phyloP scores from a whole-genome alignment of 2,797 vertebrate genomes.

The Malacoctenus gilli region DNA sequence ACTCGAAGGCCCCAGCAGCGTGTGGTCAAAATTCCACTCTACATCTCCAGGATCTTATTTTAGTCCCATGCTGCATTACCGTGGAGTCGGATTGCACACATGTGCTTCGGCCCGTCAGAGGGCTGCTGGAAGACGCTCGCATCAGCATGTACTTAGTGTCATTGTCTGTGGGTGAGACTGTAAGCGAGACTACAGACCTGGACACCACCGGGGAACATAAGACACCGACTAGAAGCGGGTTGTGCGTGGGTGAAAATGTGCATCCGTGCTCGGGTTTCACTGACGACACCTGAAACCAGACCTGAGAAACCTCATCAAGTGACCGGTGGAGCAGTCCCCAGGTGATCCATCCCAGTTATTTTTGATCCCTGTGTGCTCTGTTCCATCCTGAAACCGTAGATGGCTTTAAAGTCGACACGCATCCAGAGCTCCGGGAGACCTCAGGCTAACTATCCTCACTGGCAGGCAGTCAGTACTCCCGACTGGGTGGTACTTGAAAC shows the following conservation, averaged over 20 bases:
- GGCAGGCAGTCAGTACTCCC: constrained; percentile 23
- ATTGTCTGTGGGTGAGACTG: constrained; percentile 13
- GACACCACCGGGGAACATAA: constrained; percentile 19
- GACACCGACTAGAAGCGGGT: constrained; percentile 5
- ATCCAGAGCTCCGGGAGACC: not conserved
- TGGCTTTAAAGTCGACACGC: constrained; percentile 25
- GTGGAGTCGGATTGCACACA: constrained; percentile 43
- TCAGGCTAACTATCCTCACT: constrained; percentile 28
- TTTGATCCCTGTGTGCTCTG: constrained; percentile 30
- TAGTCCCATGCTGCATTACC: constrained; percentile 54
- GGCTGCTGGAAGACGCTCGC: constrained; percentile 3
- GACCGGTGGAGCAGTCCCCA: constrained; percentile 13
- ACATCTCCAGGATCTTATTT: constrained; percentile 43
- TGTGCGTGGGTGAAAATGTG: not conserved
- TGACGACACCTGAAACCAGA: constrained; percentile 21
- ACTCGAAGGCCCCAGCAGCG: constrained; percentile 8
- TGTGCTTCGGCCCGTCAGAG: constrained; percentile 16
- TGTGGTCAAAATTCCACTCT: constrained; percentile 11
- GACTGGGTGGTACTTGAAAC: constrained; percentile 20
- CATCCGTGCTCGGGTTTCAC: constrained; percentile 2
- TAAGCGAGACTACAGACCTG: not conserved
- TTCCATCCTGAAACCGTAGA: constrained; percentile 44
- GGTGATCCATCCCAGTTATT: constrained; percentile 40
- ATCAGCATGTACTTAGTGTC: constrained; percentile 14
- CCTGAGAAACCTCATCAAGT: constrained; percentile 16